Base-by-base conservation (phyloP, 2,113 vertebrate genomes). In the Condylura cristata region DNA sequence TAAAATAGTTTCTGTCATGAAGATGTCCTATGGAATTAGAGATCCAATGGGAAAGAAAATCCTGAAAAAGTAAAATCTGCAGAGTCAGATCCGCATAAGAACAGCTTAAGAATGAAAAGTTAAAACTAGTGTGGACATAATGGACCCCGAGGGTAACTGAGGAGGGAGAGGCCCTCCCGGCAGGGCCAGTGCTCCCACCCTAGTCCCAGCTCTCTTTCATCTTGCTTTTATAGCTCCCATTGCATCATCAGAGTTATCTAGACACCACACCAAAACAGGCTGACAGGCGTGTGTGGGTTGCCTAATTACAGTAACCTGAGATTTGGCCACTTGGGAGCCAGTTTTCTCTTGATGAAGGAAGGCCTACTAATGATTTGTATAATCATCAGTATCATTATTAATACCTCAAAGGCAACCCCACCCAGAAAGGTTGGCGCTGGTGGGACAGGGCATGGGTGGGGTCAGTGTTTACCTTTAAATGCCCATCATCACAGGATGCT, bases 221-320 rank as follows among this genome's bases (percentile, higher is more conserved):
- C 96, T 82, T n/a, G 32, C 13, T 46, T 74, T 70, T 53, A 80
- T 71, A 41, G 6, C 22, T 14, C 46, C n/a, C 20, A 13, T 26
- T 70, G 63, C 82, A n/a, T 34, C 86, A 66, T 72, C 80, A 68
- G 30, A 84, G 13, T 68, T 81, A 89, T 60, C 79, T 41, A 32
- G 66, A 41, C 1, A 96, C 1, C 74, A 6, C 1, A 13, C 91
- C 86, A 74, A 24, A 84, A 56, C 74, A 94, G 18, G 12, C 78
- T 30, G 80, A 93, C 92, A 90, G 24, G n/a, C 12, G 7, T 79
- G 58, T 71, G 53, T 89, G 96, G 97, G 66, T 28, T 79, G 88
- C 11, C 46, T 98, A 97, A 98, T 98, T 97, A 97, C 8, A 61
- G 93, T 78, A 46, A 96, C 83, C 9, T 18, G 37, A 56, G 63